phyloP scores from a whole-genome alignment of 1,140 invertebrate species.

The Drosophila persimilis region DNA sequence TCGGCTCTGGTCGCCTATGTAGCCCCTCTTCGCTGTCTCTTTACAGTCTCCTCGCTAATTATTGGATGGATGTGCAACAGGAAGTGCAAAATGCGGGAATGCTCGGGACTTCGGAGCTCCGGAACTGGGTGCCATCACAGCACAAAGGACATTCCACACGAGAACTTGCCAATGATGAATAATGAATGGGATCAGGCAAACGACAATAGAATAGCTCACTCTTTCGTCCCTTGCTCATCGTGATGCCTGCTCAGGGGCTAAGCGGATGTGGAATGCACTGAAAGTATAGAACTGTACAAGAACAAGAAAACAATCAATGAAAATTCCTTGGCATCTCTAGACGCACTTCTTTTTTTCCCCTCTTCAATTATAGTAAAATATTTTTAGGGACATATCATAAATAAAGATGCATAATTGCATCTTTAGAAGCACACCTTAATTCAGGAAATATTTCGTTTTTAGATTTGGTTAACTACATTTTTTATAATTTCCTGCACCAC shows the following conservation, averaged over 20 bases:
- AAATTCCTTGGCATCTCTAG: too few species aligned
- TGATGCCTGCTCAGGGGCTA: neutral
- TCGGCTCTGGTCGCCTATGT: neutral
- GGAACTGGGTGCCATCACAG: conserved; percentile 5
- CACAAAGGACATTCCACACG: conserved; percentile 46
- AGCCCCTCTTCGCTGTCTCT: neutral
- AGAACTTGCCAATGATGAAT: conserved; percentile 50
- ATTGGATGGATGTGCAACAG: conserved; percentile 51
- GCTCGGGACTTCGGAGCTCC: neutral
- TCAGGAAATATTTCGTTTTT: too few species aligned
- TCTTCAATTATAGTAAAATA: too few species aligned
- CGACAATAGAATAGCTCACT: conserved; percentile 25
- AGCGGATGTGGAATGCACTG: conserved; percentile 9
- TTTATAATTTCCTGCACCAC: too few species aligned
- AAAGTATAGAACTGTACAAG: neutral
- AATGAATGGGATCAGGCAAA: conserved; percentile 39
- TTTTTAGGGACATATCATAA: too few species aligned
- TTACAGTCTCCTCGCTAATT: conserved; percentile 41
- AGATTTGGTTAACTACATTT: too few species aligned
- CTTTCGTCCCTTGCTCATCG: neutral
- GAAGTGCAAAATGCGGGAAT: conserved; percentile 8
- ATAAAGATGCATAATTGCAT: too few species aligned
- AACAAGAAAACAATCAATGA: too few species aligned
- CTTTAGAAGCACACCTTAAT: too few species aligned
- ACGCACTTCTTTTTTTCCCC: too few species aligned